Conservation (phyloP, 2,113 vertebrate species). For the Anoplopoma fimbria region DNA sequence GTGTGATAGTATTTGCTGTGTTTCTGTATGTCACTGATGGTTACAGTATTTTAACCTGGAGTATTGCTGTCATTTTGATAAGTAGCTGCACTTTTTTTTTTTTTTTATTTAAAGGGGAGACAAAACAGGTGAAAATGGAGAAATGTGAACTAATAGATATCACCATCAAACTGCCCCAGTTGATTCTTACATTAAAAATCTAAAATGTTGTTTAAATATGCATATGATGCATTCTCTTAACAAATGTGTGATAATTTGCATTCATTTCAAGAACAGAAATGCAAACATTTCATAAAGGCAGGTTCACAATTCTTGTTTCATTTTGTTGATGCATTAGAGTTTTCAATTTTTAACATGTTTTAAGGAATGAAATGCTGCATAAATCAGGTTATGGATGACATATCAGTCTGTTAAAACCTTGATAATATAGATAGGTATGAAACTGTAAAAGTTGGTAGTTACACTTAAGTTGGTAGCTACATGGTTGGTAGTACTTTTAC, state of each 20-base stretch:
- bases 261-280: background rate
- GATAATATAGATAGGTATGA: background rate
- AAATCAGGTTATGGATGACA: background rate
- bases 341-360: background rate
- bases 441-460: too few species aligned
- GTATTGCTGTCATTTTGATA: background rate
- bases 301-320: background rate
- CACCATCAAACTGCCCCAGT: background rate
- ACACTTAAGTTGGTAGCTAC: too few species aligned
- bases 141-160: background rate
- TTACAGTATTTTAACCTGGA: background rate
- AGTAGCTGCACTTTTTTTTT: too few species aligned
- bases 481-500: too few species aligned
- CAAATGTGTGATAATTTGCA: background rate
- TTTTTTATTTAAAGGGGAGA: background rate
- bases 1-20: background rate
- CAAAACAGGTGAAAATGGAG: background rate
- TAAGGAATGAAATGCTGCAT: background rate
- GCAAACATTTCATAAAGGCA: background rate
- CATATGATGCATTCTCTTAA: background rate
- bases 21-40: background rate
- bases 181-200: background rate
- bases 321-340: background rate
- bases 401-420: background rate
- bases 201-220: background rate